Conservation (phyloP, 2,113 vertebrate species). For the Crotophaga sulcirostris region DNA sequence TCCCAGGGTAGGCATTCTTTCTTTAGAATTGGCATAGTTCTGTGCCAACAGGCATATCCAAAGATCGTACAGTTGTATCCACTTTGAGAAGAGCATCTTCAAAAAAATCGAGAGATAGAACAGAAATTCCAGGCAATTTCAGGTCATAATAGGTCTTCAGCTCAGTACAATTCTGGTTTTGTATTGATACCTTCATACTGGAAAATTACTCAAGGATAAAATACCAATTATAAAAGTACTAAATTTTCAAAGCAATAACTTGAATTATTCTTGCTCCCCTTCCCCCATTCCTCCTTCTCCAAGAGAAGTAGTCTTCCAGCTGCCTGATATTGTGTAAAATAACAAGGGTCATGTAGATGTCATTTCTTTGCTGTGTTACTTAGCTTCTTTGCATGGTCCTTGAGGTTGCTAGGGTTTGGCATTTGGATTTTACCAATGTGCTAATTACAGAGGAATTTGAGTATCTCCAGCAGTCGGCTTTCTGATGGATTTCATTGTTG, state of each 20-base stretch:
- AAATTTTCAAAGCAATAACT: neutral
- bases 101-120: neutral
- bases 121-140: neutral
- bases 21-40: neutral
- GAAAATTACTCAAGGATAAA: neutral
- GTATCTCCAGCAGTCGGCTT: slow-evolving; percentile 49
- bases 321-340: slow-evolving; percentile 73
- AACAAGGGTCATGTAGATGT: slow-evolving; percentile 77
- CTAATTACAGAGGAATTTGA: slow-evolving; percentile 82
- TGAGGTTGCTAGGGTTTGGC: slow-evolving; percentile 83
- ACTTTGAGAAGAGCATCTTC: neutral
- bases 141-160: neutral
- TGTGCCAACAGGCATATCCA: neutral
- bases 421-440: slow-evolving; percentile 81
- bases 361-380: slow-evolving; percentile 52
- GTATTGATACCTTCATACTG: neutral
- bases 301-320: slow-evolving; percentile 46
- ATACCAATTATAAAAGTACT: neutral
- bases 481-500: slow-evolving; percentile 65
- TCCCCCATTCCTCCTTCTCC: neutral
- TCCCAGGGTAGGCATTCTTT: neutral
- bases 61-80: neutral
- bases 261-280: neutral
- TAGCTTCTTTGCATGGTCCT: slow-evolving; percentile 34
- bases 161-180: neutral